Evolutionary conservation across 2,888 invertebrate species (phyloP), one percentile per base, ranked within the genome.

Genomic region (Phrixothrix hirtus): DNA sequence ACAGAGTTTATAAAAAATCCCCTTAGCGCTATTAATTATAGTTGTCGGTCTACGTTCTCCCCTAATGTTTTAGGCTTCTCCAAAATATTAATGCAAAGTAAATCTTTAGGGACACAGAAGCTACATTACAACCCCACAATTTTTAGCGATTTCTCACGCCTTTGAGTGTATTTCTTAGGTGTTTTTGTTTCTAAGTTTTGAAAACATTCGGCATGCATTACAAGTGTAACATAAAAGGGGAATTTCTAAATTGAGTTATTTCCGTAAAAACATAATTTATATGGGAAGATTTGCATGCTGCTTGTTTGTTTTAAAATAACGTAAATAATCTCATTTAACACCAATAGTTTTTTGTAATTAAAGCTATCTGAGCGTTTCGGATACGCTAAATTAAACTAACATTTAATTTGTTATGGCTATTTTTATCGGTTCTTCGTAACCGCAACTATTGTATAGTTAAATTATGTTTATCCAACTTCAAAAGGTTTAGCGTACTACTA

Each of bases 181-280:
- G 47, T 56, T 56, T 46, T 48, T 46, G 37, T 37, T 39, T 46
- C 25, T 14, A 45, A 38, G 44, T 54, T 58, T 50, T 45, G 48
- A 48, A 58, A 54, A 56, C 56, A 58, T 55, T 52, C 34, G 57
- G 39, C 25, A 30, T 46, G 37, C 26, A 42, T 50, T 51, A 55
- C 58, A 58, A 58, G 55, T 58, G 58, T 49, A 34, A 48, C 55
- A 53, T 29, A 34, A 43, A 37, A 10, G 38, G 32, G 53, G 53
- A 48, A 53, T 53, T 48, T 38, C 12, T 11, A 14, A 35, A 38
- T 34, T 34, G 2, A 29, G 11, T 30, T 42, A 5, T 37, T 29
- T 14, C 9, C 26, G 10, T 27, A 15, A 14, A 31, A 32, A 21
- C 2, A 1, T 3, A 12, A 53, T 53, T 53, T 48, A 43, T 53